Evolutionary conservation across 2,113 vertebrate genomes (phyloP).

Genomic region (Herpailurus yagouaroundi): DNA sequence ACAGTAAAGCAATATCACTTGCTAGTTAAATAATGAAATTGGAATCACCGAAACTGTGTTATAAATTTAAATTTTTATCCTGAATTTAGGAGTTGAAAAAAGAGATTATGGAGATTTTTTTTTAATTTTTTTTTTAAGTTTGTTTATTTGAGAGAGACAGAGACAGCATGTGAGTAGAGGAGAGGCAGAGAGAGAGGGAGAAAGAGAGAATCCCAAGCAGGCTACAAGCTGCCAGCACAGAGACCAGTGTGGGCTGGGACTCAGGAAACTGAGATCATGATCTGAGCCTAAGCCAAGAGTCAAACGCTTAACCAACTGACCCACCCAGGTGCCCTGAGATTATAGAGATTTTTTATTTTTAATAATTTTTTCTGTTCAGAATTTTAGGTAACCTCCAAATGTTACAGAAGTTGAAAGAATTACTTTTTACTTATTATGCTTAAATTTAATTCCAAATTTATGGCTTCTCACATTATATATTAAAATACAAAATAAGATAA

Average conservation of each 20-base stretch:
- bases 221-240: no score
- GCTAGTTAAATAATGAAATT: neutral
- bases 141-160: no score
- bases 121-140: no score
- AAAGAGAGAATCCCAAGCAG: no score
- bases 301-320: no score
- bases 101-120: no score
- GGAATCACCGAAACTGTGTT: neutral
- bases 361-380: neutral
- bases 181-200: no score
- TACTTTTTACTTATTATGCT: neutral
- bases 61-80: neutral
- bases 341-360: neutral
- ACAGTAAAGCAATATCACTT: no score
- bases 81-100: neutral
- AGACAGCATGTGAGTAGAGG: no score
- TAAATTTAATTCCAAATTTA: neutral
- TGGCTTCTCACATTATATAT: neutral
- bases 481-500: conserved; percentile 5
- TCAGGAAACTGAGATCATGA: no score
- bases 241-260: no score
- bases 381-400: neutral
- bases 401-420: neutral
- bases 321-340: neutral
- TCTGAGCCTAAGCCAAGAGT: no score